A percentile compares a stretch with the other conserved stretches of the same genome.
Evolutionary conservation across 2,797 vertebrate species (phyloP).

Genomic region (Enteromius paludinosus): DNA sequence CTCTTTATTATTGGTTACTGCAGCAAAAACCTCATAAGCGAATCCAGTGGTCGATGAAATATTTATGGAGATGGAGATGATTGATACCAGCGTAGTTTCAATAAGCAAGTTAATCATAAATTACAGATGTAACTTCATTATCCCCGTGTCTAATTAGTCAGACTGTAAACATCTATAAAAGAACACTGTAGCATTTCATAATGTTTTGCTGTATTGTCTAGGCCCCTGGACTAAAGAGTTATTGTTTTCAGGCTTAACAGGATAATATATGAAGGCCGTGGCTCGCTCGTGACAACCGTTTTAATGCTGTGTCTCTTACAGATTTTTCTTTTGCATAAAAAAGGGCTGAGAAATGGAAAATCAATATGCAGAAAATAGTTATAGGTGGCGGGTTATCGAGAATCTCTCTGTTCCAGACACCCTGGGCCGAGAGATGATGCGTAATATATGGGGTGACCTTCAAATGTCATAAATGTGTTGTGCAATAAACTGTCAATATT

Average conservation of each 20-base stretch:
- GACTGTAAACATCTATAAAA: constrained; percentile 59
- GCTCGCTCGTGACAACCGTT: constrained; percentile 75
- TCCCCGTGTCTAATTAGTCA: constrained; percentile 57
- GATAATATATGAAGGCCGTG: constrained; percentile 67
- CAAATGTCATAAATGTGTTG: constrained; percentile 99
- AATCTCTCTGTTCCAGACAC: constrained; percentile 89
- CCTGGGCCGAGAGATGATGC: constrained; percentile 91
- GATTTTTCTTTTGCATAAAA: constrained; percentile 76
- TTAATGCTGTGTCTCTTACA: constrained; percentile 70
- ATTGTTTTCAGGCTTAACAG: constrained; percentile 67
- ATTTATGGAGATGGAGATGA: constrained; percentile 37
- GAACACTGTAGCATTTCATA: constrained; percentile 50
- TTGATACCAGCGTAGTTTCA: constrained; percentile 46
- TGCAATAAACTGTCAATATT: constrained; percentile 99
- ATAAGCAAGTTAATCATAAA: constrained; percentile 57
- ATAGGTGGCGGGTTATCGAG: constrained; percentile 89
- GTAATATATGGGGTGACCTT: constrained; percentile 99
- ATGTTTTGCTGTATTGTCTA: constrained; percentile 47
- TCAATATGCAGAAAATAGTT: constrained; percentile 81
- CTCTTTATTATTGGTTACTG: constrained; percentile 47
- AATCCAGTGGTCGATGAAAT: constrained; percentile 45
- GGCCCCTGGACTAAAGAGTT: constrained; percentile 52
- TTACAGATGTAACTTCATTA: constrained; percentile 58
- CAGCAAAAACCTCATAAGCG: constrained; percentile 43
- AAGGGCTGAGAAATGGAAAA: constrained; percentile 63